Evolutionary conservation across 2,797 vertebrate genomes (phyloP), one percentile per base, ranked within the genome.

Genomic region (Rhynchonycteris naso): DNA sequence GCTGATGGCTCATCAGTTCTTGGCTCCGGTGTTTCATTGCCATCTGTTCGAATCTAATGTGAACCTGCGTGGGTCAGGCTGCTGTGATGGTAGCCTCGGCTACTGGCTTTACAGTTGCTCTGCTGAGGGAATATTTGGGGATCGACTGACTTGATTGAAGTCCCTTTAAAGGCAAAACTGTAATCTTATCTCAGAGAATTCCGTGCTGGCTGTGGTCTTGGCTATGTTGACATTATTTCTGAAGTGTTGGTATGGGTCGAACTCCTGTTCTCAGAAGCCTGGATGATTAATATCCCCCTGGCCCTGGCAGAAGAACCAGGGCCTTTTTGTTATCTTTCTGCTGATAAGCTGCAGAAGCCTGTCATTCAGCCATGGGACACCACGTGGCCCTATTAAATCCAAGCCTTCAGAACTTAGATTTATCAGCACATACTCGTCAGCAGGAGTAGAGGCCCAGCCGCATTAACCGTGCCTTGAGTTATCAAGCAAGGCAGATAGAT

Each of bases 121-220:
- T 68, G 19, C 72, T 81, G 26, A 81, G 87, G 35, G 86, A 80
- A 19, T 58, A 76, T 24, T 7, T 78, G 75, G 43, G 47, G 88
- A 79, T 74, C 13, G 0, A 28, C 26, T 47, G 47, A 82, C 50
- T 63, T 76, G 65, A 74, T 33, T 95, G 92, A 71, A 22, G 66
- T 91, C 74, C 80, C 87, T 16, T 4, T 86, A 75, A 97, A 95
- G 93, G 87, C 80, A 95, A 97, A 96, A 84, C 26, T 95, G 89
- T 94, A 96, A 96, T 63, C 87, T 97, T 97, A 98, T 98, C 97
- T 97, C 75, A 90, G 84, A 87, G 96, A 97, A 97, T 94, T 97
- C 96, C 82, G 94, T 95, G 71, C 88, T 95, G 96, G 93, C 66
- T 84, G 80, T 68, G 80, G 88, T 92, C 97, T 97, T 96, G 90